These are phyloP conservation scores for Clarias magur DNA, from an alignment of 2,113 vertebrate species.

Conservation along the genomic window DNA sequence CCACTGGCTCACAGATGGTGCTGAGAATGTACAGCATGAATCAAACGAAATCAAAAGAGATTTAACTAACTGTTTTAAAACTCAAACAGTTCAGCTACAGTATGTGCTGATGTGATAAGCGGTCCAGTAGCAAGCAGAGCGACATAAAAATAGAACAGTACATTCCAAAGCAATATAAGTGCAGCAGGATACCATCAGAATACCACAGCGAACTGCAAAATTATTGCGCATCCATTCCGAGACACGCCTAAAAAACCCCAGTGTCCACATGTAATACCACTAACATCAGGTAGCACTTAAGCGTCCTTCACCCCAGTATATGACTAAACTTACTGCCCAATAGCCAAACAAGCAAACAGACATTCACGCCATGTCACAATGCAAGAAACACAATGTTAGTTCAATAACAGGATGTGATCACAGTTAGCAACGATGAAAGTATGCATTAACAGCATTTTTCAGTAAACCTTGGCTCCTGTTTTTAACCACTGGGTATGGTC, in stretches of 20 bases:
- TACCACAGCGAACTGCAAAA: conserved; percentile 79
- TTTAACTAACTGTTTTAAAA: conserved; percentile 2
- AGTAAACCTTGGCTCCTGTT: conserved; percentile 63
- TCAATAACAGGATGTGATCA: conserved; percentile 80
- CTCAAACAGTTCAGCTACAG: conserved; percentile 8
- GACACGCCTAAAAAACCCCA: conserved; percentile 74
- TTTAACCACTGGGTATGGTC: conserved; percentile 58
- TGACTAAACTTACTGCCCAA: conserved; percentile 73
- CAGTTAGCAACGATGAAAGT: conserved; percentile 69
- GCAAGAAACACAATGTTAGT: conserved; percentile 66
- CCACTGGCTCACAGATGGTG: not conserved
- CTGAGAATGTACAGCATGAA: not conserved
- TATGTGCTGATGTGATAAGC: conserved; percentile 51
- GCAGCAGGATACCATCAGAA: conserved; percentile 72
- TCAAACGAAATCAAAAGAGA: not conserved
- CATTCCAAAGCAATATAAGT: conserved; percentile 80
- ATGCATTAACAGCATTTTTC: conserved; percentile 69
- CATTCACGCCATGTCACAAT: conserved; percentile 52
- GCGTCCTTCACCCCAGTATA: conserved; percentile 69
- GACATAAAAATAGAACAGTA: conserved; percentile 74
- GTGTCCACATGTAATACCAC: conserved; percentile 69
- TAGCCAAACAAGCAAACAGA: conserved; percentile 35
- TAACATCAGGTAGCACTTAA: conserved; percentile 81
- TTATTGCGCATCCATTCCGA: conserved; percentile 75
- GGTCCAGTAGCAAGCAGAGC: conserved; percentile 66